Percentiles rank a stretch among this genome's conserved stretches.
These are phyloP conservation scores for Ischnura elegans DNA, from an alignment of 2,888 invertebrate genomes.

Conservation along the genomic window DNA sequence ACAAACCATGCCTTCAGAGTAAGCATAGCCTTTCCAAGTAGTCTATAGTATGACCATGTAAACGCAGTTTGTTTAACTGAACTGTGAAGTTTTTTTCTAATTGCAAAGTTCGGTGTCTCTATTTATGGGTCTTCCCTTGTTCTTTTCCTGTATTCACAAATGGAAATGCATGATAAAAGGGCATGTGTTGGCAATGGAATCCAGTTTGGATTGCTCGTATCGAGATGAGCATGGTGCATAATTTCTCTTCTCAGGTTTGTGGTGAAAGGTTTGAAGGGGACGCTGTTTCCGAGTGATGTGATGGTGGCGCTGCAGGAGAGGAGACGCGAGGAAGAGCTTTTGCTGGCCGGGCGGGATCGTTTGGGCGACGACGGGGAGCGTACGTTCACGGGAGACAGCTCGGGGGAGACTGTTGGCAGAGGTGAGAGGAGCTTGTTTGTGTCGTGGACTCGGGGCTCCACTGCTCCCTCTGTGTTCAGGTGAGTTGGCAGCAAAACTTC, in stretches of 20 bases:
- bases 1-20: no score
- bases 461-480: slow-evolving; percentile 76
- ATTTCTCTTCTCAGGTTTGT: slow-evolving; percentile 81
- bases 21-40: no score
- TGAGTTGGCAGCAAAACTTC: slow-evolving; percentile 71
- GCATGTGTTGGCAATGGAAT: no score
- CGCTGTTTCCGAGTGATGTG: slow-evolving; percentile 87
- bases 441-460: slow-evolving; percentile 76
- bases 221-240: no score
- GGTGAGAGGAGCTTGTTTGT: slow-evolving; percentile 75
- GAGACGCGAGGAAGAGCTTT: slow-evolving; percentile 67
- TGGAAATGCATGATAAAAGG: no score
- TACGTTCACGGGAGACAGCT: slow-evolving; percentile 6
- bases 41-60: no score
- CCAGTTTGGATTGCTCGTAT: no score
- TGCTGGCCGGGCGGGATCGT: slow-evolving; percentile 65
- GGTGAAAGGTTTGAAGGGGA: slow-evolving; percentile 84
- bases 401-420: slow-evolving; percentile 71
- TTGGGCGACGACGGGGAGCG: slow-evolving; percentile 28
- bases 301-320: slow-evolving; percentile 83
- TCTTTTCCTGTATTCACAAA: no score
- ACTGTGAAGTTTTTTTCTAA: no score
- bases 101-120: no score
- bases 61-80: no score
- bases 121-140: no score